Evolutionary conservation across 2,888 invertebrate species (phyloP).

Genomic region (Eristalinus aeneus): DNA sequence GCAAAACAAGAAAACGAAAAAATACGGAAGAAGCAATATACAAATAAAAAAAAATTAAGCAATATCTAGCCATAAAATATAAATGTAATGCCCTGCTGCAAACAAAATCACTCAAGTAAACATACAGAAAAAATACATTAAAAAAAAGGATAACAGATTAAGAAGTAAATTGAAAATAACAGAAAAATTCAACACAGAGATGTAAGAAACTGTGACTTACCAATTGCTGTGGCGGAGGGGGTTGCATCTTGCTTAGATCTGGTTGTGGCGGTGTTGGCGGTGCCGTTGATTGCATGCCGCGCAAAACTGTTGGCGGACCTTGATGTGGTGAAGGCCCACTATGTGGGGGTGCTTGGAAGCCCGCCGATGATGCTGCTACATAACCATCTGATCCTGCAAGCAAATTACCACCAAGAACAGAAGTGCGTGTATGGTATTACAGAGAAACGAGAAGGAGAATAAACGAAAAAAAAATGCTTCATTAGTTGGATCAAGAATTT

Average conservation of each 20-base stretch:
- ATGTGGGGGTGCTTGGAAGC: slow-evolving; percentile 76
- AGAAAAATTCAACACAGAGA: not conserved
- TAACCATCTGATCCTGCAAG: slow-evolving; percentile 77
- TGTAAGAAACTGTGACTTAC: slow-evolving; percentile 72
- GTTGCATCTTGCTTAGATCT: slow-evolving; percentile 79
- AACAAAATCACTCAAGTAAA: too few species aligned
- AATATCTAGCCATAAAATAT: slow-evolving; percentile 13
- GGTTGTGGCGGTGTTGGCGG: slow-evolving; percentile 75
- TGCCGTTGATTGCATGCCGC: slow-evolving; percentile 78
- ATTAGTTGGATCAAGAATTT: slow-evolving; percentile 30
- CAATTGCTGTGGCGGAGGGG: slow-evolving; percentile 77
- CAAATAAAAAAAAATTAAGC: too few species aligned
- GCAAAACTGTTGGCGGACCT: slow-evolving; percentile 75
- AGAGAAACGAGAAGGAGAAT: not conserved
- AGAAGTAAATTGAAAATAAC: not conserved
- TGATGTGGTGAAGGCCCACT: slow-evolving; percentile 75
- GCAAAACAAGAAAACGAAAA: not conserved
- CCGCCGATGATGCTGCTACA: slow-evolving; percentile 80
- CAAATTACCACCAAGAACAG: slow-evolving; percentile 10
- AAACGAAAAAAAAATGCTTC: slow-evolving; percentile 21
- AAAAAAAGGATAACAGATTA: not conserved
- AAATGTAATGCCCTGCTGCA: not conserved
- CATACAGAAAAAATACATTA: not conserved
- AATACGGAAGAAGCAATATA: not conserved
- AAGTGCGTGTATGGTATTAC: not conserved